A percentile compares a stretch with the other conserved stretches of the same genome.
phyloP scores from a whole-genome alignment of 1,140 invertebrate species.

The Wasmannia auropunctata region DNA sequence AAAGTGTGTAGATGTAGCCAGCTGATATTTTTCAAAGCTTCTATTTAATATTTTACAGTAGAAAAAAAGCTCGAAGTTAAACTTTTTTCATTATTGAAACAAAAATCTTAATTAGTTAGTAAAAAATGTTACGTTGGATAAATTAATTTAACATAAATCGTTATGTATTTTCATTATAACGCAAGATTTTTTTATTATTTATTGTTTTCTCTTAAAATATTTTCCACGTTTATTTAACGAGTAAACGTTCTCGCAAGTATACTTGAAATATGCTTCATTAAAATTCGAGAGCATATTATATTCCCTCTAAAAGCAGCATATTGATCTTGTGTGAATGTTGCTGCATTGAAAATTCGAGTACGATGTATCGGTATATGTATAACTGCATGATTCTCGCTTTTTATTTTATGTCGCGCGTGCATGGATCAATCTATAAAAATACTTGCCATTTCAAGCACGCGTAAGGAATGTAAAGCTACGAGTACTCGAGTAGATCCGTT shows the following conservation, averaged over 20 bases:
- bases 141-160: neutral
- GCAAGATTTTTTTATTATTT: neutral
- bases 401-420: neutral
- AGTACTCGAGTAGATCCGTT: neutral
- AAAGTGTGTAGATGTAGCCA: neutral
- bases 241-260: neutral
- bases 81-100: neutral
- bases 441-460: neutral
- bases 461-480: neutral
- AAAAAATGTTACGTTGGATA: neutral
- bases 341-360: neutral
- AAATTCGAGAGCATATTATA: neutral
- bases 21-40: neutral
- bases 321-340: neutral
- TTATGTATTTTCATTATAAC: neutral
- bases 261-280: neutral
- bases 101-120: neutral
- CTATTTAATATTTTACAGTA: neutral
- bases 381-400: neutral
- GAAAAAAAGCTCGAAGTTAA: neutral
- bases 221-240: neutral
- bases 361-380: neutral
- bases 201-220: neutral
- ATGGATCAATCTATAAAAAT: conserved; percentile 35
- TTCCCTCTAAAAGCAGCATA: neutral